phyloP scores from a whole-genome alignment of 2,888 invertebrate species.

The Nomada ferruginata region DNA sequence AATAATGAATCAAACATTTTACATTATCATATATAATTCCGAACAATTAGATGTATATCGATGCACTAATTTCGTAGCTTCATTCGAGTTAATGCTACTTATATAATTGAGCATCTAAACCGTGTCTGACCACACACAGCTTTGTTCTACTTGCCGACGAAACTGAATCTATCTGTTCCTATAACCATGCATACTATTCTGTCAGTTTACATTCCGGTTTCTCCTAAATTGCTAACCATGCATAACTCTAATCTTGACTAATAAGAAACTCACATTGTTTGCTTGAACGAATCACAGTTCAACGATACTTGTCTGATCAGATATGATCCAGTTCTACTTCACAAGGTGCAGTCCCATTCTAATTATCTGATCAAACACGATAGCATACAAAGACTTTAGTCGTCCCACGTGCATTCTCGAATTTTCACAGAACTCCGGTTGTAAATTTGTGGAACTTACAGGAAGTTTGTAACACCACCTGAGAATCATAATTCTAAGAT shows the following conservation, averaged over 20 bases:
- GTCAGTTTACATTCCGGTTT: neutral
- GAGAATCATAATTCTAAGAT: neutral
- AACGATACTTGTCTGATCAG: neutral
- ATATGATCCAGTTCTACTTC: neutral
- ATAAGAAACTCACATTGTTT: neutral
- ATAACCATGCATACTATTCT: neutral
- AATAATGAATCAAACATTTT: too few relatives aligned
- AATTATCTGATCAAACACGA: slow-evolving; percentile 20
- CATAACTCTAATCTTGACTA: neutral
- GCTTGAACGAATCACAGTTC: neutral
- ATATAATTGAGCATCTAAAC: too few relatives aligned
- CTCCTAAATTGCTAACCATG: neutral
- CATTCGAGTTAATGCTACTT: neutral
- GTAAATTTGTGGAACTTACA: neutral
- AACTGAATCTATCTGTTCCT: neutral
- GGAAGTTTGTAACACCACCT: neutral
- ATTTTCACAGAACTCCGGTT: slow-evolving; percentile 1
- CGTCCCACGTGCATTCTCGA: neutral
- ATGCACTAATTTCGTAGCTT: neutral
- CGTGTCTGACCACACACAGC: neutral
- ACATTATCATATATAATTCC: too few relatives aligned
- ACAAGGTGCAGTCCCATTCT: neutral
- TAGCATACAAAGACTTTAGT: neutral
- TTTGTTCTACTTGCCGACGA: neutral
- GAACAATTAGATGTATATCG: too few relatives aligned